Base-by-base conservation (phyloP, 2,797 vertebrate genomes). In the Tinamus major region DNA sequence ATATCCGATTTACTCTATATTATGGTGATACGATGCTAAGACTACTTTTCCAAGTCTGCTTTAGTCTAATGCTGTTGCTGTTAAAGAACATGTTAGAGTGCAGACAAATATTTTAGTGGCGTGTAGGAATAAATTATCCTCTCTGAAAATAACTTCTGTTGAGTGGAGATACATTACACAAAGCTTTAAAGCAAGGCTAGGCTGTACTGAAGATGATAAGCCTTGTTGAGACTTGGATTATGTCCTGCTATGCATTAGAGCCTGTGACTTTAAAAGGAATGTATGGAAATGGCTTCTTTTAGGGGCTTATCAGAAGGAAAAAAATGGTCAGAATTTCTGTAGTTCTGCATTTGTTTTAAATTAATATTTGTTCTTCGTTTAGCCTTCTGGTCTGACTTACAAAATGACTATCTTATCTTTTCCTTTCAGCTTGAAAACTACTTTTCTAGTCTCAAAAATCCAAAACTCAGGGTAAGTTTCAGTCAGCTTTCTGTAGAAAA, bases 401-500 rank as follows among this genome's bases (percentile, higher is more conserved):
- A 49, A 26, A 72, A 33, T 86, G 19, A 94, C 63, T 55, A 2
- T 61, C 31, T 75, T 87, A 8, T 76, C 84, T 82, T 78, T 94
- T 46, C 67, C 4, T 84, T 97, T 51, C 98, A 99, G 99, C 99
- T 99, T 99, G 99, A 99, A 99, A 99, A 99, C 97, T 99, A 99
- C 98, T 99, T 99, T 98, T 99, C 99, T 98, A 99, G 99, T 99
- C 98, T 99, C 98, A 99, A 99, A 99, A 99, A 99, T 98, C 99
- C 99, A 98, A 99, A 99, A 99, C 99, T 99, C 99, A 99, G 99
- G 99, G 99, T 99, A 98, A 99, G 99, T 98, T 59, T 41, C 29
- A 19, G 11, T 93, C 21, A 24, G 33, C 70, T 74, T 64, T 61
- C 17, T 31, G 11, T 62, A 37, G 46, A 48, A 90, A 69, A 33